Conservation (phyloP, 2,888 invertebrate species). For the Halocaridina rubra region DNA sequence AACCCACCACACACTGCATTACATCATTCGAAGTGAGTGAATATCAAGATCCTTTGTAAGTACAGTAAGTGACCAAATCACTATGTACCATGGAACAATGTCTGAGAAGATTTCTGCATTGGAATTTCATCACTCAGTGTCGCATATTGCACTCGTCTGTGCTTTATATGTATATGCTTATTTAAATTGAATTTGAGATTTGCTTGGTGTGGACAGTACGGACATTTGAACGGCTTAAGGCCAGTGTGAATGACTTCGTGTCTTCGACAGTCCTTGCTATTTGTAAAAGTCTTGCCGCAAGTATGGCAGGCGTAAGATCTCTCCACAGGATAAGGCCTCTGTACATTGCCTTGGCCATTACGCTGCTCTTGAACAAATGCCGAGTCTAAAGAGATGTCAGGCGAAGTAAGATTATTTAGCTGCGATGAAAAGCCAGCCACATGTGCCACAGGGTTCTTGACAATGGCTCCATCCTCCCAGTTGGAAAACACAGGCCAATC, state of each 20-base stretch:
- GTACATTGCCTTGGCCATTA: neutral
- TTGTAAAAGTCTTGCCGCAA: slow-evolving; percentile 57
- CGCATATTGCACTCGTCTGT: neutral
- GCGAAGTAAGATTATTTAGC: too few relatives aligned
- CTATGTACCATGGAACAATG: too few relatives aligned
- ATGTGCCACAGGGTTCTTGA: too few relatives aligned
- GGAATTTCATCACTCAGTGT: neutral
- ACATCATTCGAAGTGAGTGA: too few relatives aligned
- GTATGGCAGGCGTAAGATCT: slow-evolving; percentile 39
- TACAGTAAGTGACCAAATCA: too few relatives aligned
- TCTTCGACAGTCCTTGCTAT: slow-evolving; percentile 51
- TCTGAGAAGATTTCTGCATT: neutral
- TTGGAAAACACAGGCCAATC: slow-evolving; percentile 45
- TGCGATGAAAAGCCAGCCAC: too few relatives aligned
- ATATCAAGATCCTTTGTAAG: too few relatives aligned
- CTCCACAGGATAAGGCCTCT: neutral
- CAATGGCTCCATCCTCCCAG: slow-evolving; percentile 45
- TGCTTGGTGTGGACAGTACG: slow-evolving; percentile 58
- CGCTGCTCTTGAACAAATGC: slow-evolving; percentile 4
- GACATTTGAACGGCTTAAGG: slow-evolving; percentile 57
- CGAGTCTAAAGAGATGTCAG: slow-evolving; percentile 8
- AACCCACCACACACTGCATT: too few relatives aligned
- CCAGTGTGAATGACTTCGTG: slow-evolving; percentile 60
- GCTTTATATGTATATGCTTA: slow-evolving; percentile 49
- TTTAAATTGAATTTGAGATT: slow-evolving; percentile 58